Conservation (phyloP, 2,888 invertebrate species). For the Drosophila atripex region DNA sequence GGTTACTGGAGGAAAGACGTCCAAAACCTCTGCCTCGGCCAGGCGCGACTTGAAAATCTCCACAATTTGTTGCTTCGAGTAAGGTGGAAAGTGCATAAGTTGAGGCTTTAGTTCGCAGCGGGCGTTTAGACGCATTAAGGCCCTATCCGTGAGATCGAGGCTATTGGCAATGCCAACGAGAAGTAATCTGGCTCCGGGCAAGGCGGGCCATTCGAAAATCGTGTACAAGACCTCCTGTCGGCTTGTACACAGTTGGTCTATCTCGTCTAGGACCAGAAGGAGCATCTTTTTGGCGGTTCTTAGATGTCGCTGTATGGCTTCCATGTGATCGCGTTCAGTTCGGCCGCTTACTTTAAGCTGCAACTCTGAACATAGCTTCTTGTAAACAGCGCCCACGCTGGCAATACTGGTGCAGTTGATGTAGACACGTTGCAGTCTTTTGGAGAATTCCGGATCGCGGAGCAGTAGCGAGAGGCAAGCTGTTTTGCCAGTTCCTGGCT, state of each 20-base stretch:
- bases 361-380: conserved; percentile 90
- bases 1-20: conserved; percentile 92
- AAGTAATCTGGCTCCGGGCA: conserved; percentile 88
- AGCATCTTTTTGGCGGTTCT: conserved; percentile 87
- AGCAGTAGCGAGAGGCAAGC: conserved; percentile 92
- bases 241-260: conserved; percentile 93
- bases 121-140: conserved; percentile 93
- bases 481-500: conserved; percentile 98
- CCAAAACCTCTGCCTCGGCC: conserved; percentile 87
- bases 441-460: conserved; percentile 85
- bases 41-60: conserved; percentile 93
- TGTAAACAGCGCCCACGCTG: conserved; percentile 92
- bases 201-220: conserved; percentile 96
- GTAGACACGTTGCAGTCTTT: conserved; percentile 86
- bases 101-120: conserved; percentile 89
- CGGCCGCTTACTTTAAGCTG: conserved; percentile 86
- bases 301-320: conserved; percentile 89
- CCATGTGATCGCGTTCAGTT: conserved; percentile 88
- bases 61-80: conserved; percentile 94
- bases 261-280: conserved; percentile 95
- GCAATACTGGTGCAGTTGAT: conserved; percentile 95
- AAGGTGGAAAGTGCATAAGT: conserved; percentile 95
- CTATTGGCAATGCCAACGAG: conserved; percentile 98
- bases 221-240: conserved; percentile 95
- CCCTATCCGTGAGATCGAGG: conserved; percentile 95